Percentiles rank a stretch among this genome's conserved stretches.
These are phyloP conservation scores for Anser cygnoides DNA, from an alignment of 2,113 vertebrate genomes.

Conservation along the genomic window DNA sequence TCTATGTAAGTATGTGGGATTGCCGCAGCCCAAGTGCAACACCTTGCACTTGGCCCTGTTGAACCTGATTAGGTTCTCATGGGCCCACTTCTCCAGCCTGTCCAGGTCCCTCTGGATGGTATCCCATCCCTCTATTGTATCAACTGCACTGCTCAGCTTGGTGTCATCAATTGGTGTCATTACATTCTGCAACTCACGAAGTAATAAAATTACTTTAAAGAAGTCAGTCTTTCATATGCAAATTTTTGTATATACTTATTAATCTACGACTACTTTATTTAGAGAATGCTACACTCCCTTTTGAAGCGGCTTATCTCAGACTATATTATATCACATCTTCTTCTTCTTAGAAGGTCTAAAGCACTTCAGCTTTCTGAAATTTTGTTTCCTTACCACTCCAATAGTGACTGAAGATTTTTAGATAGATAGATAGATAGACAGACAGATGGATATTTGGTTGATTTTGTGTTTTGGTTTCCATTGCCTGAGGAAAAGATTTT, in stretches of 20 bases:
- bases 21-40: too few relatives aligned
- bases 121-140: too few relatives aligned
- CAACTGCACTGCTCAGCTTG: too few relatives aligned
- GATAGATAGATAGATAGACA: too few relatives aligned
- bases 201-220: background rate
- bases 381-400: background rate
- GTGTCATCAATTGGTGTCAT: too few relatives aligned
- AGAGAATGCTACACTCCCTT: background rate
- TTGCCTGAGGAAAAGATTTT: background rate
- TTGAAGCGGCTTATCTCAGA: background rate
- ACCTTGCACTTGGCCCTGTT: too few relatives aligned
- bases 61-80: too few relatives aligned
- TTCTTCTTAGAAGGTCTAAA: background rate
- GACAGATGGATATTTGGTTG: background rate
- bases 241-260: background rate
- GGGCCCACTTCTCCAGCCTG: too few relatives aligned
- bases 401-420: background rate
- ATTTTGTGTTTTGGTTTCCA: background rate
- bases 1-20: too few relatives aligned
- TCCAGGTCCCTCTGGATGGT: too few relatives aligned
- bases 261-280: background rate
- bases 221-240: background rate
- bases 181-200: background rate
- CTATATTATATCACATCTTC: background rate
- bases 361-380: background rate